A percentile compares a stretch with the other conserved stretches of the same genome.
Evolutionary conservation across 53 echinoderm and acorn worm species (phyloP).

Genomic region (Patiria pectinifera): DNA sequence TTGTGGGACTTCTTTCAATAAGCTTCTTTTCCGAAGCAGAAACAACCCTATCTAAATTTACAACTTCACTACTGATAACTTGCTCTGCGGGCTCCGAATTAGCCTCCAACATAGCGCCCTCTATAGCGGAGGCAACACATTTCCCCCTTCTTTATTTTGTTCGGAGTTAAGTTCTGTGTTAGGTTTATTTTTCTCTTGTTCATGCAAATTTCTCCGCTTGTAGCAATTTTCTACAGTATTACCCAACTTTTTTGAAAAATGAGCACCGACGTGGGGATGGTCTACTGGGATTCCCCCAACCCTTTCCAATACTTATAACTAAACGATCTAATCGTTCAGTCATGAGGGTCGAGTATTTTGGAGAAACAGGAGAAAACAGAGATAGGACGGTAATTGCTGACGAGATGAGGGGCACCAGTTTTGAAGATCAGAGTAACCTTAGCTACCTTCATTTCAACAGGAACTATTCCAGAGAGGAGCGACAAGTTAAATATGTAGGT

Average conservation of each 20-base stretch:
- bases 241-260: slow-evolving; percentile 7
- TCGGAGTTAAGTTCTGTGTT: not conserved
- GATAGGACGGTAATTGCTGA: too few relatives aligned
- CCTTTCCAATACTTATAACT: not conserved
- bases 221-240: slow-evolving; percentile 1
- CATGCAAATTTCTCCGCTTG: not conserved
- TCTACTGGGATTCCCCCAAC: not conserved
- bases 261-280: not conserved
- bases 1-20: slow-evolving; percentile 49
- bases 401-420: too few relatives aligned
- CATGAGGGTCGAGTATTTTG: not conserved
- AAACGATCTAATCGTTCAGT: slow-evolving; percentile 1
- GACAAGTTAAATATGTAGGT: too few relatives aligned
- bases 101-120: not conserved
- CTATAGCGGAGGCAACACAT: not conserved
- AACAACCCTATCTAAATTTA: slow-evolving; percentile 12
- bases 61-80: not conserved
- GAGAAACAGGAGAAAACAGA: too few relatives aligned
- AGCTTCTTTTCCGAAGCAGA: slow-evolving; percentile 11
- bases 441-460: too few relatives aligned
- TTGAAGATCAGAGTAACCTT: too few relatives aligned
- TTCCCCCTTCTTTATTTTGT: not conserved
- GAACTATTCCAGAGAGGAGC: too few relatives aligned
- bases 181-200: not conserved
- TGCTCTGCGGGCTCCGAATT: slow-evolving; percentile 18